These are phyloP conservation scores for Calephelis perditalis DNA, from an alignment of 2,888 invertebrate species.

Conservation along the genomic window DNA sequence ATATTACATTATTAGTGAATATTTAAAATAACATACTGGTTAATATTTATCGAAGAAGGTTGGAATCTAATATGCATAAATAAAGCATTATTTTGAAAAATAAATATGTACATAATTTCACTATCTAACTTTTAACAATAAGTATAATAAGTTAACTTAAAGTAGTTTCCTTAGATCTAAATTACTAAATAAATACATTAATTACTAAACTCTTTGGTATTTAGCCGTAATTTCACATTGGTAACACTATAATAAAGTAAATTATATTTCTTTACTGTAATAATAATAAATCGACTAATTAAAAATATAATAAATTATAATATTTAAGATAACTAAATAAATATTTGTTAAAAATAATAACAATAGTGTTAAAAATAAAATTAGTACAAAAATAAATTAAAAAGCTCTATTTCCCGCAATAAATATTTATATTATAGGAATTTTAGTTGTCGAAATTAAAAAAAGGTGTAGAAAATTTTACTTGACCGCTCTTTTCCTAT, in stretches of 20 bases:
- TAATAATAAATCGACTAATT: no score
- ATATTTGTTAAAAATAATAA: neutral
- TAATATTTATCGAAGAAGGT: neutral
- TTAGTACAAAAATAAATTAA: conserved; percentile 6
- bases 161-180: conserved; percentile 16
- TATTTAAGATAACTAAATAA: conserved; percentile 16
- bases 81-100: conserved; percentile 9
- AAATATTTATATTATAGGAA: neutral
- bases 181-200: conserved; percentile 27
- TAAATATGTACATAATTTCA: conserved; percentile 20
- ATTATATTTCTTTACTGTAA: no score
- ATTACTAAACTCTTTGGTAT: conserved; percentile 59
- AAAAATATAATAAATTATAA: neutral
- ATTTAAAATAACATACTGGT: conserved; percentile 14
- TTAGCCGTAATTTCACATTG: conserved; percentile 59
- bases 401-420: conserved; percentile 3
- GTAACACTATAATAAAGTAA: conserved; percentile 35
- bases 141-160: conserved; percentile 15
- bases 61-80: conserved; percentile 6
- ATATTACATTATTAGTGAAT: conserved; percentile 16
- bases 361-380: neutral
- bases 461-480: no score
- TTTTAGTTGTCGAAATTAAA: neutral
- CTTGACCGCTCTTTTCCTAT: no score
- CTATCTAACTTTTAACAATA: conserved; percentile 21